Evolutionary conservation across 37 sponge, comb jelly and placozoan genomes (phyloP).

Genomic region (Oscarella lobularis): DNA sequence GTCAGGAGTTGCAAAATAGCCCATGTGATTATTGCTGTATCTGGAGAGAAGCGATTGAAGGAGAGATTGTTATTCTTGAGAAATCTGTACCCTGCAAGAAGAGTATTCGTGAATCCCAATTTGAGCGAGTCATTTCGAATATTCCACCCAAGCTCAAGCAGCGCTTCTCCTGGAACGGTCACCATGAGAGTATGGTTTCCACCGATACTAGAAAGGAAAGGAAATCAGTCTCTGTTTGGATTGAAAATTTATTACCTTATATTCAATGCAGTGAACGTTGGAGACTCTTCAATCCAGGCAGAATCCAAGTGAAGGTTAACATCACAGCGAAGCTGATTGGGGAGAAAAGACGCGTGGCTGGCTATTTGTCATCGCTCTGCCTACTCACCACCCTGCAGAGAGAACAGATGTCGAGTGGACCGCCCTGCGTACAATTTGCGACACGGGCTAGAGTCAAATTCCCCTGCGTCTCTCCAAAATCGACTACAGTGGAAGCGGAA

Average conservation of each 20-base stretch:
- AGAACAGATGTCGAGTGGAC: slow-evolving; percentile 27
- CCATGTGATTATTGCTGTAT: slow-evolving; percentile 35
- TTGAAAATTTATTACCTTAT: background rate
- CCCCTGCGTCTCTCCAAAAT: slow-evolving; percentile 26
- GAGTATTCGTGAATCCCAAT: slow-evolving; percentile 13
- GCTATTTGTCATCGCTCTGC: background rate
- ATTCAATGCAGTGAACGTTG: slow-evolving; percentile 12
- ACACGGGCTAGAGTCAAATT: slow-evolving; percentile 25
- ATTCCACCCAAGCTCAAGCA: slow-evolving; percentile 15
- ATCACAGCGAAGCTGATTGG: slow-evolving; percentile 21
- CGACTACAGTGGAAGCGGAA: slow-evolving; percentile 4
- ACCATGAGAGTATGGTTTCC: slow-evolving; percentile 5
- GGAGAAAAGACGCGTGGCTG: background rate
- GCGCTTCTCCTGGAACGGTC: slow-evolving; percentile 26
- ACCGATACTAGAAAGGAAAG: background rate
- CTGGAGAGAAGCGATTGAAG: background rate
- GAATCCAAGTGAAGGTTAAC: slow-evolving; percentile 20
- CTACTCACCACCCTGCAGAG: slow-evolving; percentile 12
- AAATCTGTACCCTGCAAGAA: slow-evolving; percentile 20
- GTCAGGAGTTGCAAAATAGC: slow-evolving; percentile 20
- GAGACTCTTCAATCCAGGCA: slow-evolving; percentile 25
- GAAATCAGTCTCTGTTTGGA: background rate
- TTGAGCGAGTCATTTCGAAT: slow-evolving; percentile 13
- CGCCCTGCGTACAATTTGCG: slow-evolving; percentile 22
- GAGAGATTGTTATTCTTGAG: background rate